Evolutionary conservation across 2,888 invertebrate genomes (phyloP), one percentile per base, ranked within the genome.

Genomic region (Cybosia mesomella): DNA sequence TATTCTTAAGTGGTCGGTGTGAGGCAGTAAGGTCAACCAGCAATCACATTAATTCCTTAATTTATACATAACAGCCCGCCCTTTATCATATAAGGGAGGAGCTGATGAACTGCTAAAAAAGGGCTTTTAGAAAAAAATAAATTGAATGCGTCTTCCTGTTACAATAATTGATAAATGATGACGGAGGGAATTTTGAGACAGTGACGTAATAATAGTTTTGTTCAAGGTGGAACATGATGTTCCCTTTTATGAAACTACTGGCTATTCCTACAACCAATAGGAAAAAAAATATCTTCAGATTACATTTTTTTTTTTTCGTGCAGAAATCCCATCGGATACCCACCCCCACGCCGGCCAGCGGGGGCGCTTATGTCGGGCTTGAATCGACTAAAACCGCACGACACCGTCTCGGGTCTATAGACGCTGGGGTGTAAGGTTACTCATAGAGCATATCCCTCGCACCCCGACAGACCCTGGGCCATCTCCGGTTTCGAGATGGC

Each of bases 41-140:
- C 76, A 85, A 77, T 82, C 84, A 82, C 86, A 89, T 91, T 89
- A 88, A 86, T 88, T 84, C 82, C 81, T 81, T 91, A 87, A 91
- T 91, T 91, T 90, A 92, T 92, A 86, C 87, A 76, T 77, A 86
- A 80, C 76, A 81, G 64, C 68, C 88, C 84, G 83, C 88, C 89
- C 83, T 84, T 89, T 89, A 88, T 90, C 86, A 84, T 83, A 71
- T 73, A 81, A 80, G 85, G 88, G 87, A 80, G 85, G 82, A 79
- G 76, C 74, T 82, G 83, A 84, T 84, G 79, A 81, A 74, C 73
- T 67, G 74, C 72, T 67, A 55, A 64, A 71, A 74, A 79, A 76
- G 69, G 66, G 68, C 58, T 66, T 66, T 54, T n/a, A 60, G 18
- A 32, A 59, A 63, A 71, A 74, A 73, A n/a, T n/a, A n/a, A 32